Evolutionary conservation across 2,888 invertebrate species (phyloP).

Genomic region (Morpho achilles): DNA sequence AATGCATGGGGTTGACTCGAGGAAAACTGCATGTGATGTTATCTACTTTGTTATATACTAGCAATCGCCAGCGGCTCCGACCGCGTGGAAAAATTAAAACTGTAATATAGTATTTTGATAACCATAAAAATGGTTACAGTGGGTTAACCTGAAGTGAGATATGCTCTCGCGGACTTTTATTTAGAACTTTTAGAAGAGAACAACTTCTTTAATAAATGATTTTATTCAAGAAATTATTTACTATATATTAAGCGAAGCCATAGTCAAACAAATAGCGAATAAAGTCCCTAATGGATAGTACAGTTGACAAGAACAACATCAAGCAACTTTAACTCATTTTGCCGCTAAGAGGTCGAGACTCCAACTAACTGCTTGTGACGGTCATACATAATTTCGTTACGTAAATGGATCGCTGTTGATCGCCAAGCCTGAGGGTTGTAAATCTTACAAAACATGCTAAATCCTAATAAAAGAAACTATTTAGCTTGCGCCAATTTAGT

Average conservation of each 20-base stretch:
- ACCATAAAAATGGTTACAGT: no score
- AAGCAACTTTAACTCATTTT: conserved; percentile 21
- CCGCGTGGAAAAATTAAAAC: no score
- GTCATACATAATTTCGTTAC: conserved; percentile 19
- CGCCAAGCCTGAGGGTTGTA: background rate
- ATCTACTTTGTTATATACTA: conserved; percentile 8
- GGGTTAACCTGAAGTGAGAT: no score
- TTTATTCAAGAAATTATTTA: no score
- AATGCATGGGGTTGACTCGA: conserved; percentile 25
- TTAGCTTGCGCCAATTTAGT: no score
- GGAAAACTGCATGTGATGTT: conserved; percentile 27
- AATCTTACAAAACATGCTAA: background rate
- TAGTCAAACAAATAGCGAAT: background rate
- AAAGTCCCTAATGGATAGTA: conserved; percentile 18
- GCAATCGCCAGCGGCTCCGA: no score
- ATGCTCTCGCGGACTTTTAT: no score
- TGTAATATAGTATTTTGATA: no score
- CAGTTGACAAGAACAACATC: conserved; percentile 19
- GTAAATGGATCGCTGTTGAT: conserved; percentile 10
- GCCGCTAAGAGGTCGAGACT: conserved; percentile 12
- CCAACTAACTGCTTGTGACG: conserved; percentile 19
- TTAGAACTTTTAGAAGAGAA: no score
- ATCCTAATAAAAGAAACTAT: background rate
- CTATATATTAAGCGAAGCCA: background rate
- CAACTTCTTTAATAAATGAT: no score